Percentiles rank a stretch among this genome's conserved stretches.
phyloP scores from a whole-genome alignment of 2,797 vertebrate genomes.

The Melanotaenia pygmaea region DNA sequence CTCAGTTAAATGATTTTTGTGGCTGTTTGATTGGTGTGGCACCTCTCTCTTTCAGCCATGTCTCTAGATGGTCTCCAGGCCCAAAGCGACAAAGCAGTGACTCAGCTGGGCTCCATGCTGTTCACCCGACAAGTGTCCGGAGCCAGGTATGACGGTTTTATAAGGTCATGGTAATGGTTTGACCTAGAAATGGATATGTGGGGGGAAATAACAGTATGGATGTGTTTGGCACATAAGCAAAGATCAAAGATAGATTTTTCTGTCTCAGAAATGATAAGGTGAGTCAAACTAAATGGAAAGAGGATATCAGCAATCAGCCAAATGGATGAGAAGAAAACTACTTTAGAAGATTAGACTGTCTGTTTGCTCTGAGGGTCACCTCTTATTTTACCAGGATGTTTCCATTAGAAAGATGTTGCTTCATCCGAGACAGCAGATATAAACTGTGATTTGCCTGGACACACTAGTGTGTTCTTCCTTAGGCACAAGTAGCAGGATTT shows the following conservation, averaged over 20 bases:
- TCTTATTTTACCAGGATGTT: slow-evolving; percentile 41
- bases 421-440: slow-evolving; percentile 20
- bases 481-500: not conserved
- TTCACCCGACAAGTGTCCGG: slow-evolving; percentile 98
- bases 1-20: not conserved
- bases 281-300: slow-evolving; percentile 8
- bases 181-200: not conserved
- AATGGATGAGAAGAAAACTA: slow-evolving; percentile 55
- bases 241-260: not conserved
- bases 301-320: slow-evolving; percentile 38
- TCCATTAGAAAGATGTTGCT: slow-evolving; percentile 30
- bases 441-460: not conserved
- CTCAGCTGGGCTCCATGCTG: slow-evolving; percentile 97
- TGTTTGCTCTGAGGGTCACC: slow-evolving; percentile 14
- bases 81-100: slow-evolving; percentile 82
- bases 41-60: slow-evolving; percentile 83
- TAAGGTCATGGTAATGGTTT: not conserved
- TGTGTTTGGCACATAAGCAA: not conserved
- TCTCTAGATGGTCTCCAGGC: slow-evolving; percentile 87
- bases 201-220: not conserved
- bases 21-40: slow-evolving; percentile 23
- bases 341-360: slow-evolving; percentile 58
- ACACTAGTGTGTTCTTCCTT: not conserved
- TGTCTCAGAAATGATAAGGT: not conserved
- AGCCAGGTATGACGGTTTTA: slow-evolving; percentile 86